phyloP scores from a whole-genome alignment of 2,113 vertebrate species.

The Dasyurus viverrinus region DNA sequence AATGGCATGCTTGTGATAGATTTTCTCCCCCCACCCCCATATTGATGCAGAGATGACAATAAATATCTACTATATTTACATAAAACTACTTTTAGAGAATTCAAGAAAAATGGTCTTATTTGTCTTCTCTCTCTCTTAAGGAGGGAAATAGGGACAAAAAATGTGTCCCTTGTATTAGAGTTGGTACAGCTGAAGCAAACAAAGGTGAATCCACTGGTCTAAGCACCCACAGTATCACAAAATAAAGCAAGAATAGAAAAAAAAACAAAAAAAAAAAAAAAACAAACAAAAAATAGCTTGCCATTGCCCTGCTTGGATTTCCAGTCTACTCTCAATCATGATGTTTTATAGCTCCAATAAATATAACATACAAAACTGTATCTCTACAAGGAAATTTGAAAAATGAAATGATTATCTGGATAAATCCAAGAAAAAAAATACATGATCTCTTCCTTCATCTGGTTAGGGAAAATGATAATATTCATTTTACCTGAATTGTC shows the following conservation, averaged over 20 bases:
- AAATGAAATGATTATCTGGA: neutral
- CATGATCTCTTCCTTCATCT: neutral
- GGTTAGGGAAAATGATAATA: neutral
- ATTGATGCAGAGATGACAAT: neutral
- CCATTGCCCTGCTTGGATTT: neutral
- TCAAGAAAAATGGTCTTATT: conserved; percentile 6
- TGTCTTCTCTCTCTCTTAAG: neutral
- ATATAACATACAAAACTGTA: neutral
- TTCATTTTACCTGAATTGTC: conserved; percentile 21
- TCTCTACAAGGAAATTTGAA: conserved; percentile 42
- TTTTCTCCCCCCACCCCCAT: neutral
- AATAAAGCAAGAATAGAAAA: neutral
- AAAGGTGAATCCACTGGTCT: neutral
- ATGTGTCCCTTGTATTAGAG: neutral
- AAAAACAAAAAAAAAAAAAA: too few species aligned
- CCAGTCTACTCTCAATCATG: neutral
- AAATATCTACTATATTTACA: conserved; percentile 27
- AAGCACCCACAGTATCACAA: neutral
- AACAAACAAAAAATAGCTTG: neutral
- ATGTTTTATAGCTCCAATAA: conserved; percentile 32
- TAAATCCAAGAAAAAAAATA: neutral
- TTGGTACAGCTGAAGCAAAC: neutral
- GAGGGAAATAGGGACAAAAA: neutral
- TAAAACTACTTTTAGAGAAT: neutral
- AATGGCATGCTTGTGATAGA: conserved; percentile 31